Evolutionary conservation across 2,113 vertebrate species (phyloP).

Genomic region (Cyphomyrus plagiostoma): DNA sequence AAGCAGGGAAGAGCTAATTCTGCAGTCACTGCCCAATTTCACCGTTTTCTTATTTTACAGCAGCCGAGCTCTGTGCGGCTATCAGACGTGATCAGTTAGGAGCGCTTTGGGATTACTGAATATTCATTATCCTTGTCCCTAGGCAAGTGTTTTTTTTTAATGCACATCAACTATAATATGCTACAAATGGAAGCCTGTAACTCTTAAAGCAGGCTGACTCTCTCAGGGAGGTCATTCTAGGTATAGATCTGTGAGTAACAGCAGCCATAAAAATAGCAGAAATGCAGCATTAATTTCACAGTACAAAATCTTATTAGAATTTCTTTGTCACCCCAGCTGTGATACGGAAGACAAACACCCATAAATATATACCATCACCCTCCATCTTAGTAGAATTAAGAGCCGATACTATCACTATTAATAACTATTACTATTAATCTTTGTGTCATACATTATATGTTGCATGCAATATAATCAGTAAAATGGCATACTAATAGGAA

Average conservation of each 20-base stretch:
- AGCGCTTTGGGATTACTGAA: not conserved
- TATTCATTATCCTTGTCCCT: constrained; percentile 6
- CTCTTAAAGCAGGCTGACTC: not conserved
- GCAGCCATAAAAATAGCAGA: not conserved
- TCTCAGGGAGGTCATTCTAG: not conserved
- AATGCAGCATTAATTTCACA: not conserved
- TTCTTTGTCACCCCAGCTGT: not conserved
- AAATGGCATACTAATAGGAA: not conserved
- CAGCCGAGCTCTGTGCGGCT: not conserved
- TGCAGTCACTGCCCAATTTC: not conserved
- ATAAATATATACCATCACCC: not conserved
- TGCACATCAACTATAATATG: not conserved
- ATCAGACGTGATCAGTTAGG: not conserved
- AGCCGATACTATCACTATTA: not conserved
- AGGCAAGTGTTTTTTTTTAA: not conserved
- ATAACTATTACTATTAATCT: not conserved
- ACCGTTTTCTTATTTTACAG: not conserved
- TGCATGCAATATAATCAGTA: not conserved
- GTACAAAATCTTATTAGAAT: not conserved
- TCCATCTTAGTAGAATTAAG: not conserved
- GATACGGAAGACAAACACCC: not conserved
- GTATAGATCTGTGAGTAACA: not conserved
- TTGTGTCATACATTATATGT: not conserved
- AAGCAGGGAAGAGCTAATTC: not conserved
- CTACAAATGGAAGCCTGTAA: not conserved